These are phyloP conservation scores for Galbula dea DNA, from an alignment of 2,113 vertebrate species.

Conservation along the genomic window DNA sequence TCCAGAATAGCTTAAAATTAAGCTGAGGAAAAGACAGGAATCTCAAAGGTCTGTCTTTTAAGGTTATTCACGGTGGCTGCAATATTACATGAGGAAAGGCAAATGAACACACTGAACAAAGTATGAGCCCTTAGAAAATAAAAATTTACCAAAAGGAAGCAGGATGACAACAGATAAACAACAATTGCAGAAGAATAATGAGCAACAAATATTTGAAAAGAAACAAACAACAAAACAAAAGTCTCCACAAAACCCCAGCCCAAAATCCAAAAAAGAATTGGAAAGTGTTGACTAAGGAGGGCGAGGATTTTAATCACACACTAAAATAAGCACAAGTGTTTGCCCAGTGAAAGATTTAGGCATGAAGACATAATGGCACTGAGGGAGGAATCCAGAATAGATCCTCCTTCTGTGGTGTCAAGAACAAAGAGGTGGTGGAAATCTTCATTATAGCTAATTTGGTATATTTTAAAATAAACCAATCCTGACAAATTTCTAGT, in stretches of 20 bases:
- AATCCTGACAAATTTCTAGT: background rate
- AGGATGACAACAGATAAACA: constrained; percentile 10
- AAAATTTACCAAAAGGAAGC: background rate
- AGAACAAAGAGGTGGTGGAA: constrained; percentile 56
- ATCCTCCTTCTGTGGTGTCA: constrained; percentile 20
- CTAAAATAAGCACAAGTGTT: constrained; percentile 56
- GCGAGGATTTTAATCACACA: constrained; percentile 44
- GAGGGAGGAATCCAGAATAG: constrained; percentile 45
- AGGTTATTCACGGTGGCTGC: background rate
- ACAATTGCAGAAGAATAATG: background rate
- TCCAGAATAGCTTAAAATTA: background rate
- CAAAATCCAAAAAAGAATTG: background rate
- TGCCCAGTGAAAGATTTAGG: constrained; percentile 42
- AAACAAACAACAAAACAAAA: background rate
- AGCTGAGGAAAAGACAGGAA: background rate
- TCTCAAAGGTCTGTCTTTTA: background rate
- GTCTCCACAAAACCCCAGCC: background rate
- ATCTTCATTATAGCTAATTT: constrained; percentile 52
- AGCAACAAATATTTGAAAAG: background rate
- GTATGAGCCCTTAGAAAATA: background rate
- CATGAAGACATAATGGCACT: background rate
- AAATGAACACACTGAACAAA: constrained; percentile 1
- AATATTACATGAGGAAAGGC: background rate
- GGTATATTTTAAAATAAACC: constrained; percentile 60
- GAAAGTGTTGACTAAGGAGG: background rate